Base-by-base conservation (phyloP, 2,888 invertebrate species). In the Ormia ochracea region DNA sequence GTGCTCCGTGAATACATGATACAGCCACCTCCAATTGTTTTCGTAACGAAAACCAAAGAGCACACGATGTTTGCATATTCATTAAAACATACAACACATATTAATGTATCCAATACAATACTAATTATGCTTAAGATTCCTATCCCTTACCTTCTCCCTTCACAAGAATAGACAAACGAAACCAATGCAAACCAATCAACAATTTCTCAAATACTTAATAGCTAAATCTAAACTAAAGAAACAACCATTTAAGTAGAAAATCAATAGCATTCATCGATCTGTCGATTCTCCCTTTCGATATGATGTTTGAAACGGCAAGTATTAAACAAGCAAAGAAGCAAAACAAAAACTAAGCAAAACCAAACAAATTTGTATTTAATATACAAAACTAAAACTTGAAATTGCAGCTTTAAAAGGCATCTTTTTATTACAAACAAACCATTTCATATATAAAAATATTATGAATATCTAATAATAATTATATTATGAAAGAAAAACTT, bases 361-460 rank as follows among this genome's bases (percentile, higher is more conserved):
- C n/a, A 54, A 77, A 59, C 14, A 54, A 65, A 70, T 65, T 65
- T 65, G 36, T 59, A 33, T 59, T 50, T 65, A 28, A 54, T 14
- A 54, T 12, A 61, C 21, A 78, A 66, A 69, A 74, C 74, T 75
- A 75, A 50, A 50, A 68, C 28, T 56, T 61, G 36, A 69, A 74
- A 74, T 75, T 66, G 75, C 66, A 79, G 79, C 79, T 79, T 79
- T 79, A 79, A 78, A 61, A 66, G 54, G 76, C 80, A 76, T 68
- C 52, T 66, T 66, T 74, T 72, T 76, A 80, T 72, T 72, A 72
- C 61, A 79, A 70, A 52, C 10, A 52, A 68, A 73, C 41, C 41
- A 58, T 21, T 50, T 58, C 50, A 50, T 70, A 23, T 38, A 58
- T 26, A 59, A 5, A 54, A 41, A 38, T 26, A 63, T 54, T n/a